Percentiles rank a stretch among this genome's conserved stretches.
These are phyloP conservation scores for Ichneumoninae sp. DNA, from an alignment of 2,888 invertebrate genomes.

Conservation along the genomic window DNA sequence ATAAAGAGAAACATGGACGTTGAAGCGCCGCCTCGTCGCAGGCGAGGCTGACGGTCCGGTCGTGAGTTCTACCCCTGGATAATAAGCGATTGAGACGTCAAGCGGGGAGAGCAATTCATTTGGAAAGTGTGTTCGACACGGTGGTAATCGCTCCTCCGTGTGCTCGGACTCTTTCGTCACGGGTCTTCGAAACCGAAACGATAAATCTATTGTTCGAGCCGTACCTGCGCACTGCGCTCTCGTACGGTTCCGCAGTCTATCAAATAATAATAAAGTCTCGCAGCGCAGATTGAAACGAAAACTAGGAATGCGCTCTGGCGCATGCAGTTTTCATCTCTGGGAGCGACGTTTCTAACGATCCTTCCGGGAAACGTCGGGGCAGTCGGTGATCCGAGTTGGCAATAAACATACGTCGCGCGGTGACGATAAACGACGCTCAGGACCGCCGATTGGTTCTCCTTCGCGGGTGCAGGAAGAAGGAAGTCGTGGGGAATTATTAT, in stretches of 20 bases:
- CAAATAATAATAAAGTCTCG: slow-evolving; percentile 28
- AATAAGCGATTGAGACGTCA: slow-evolving; percentile 71
- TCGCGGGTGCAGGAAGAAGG: not conserved
- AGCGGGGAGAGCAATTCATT: slow-evolving; percentile 78
- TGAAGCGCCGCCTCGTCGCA: slow-evolving; percentile 61
- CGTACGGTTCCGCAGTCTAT: slow-evolving; percentile 7
- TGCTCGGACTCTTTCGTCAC: slow-evolving; percentile 52
- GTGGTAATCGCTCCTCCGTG: slow-evolving; percentile 56
- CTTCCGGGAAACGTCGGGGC: slow-evolving; percentile 34
- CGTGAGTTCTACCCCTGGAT: slow-evolving; percentile 28
- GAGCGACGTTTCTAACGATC: slow-evolving; percentile 18
- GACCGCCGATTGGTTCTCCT: slow-evolving; percentile 15
- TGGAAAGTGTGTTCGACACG: slow-evolving; percentile 72
- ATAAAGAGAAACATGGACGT: slow-evolving; percentile 36
- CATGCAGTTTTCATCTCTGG: not conserved
- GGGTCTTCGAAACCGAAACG: slow-evolving; percentile 52
- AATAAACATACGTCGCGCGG: not conserved
- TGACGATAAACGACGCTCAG: slow-evolving; percentile 17
- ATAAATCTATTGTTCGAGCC: slow-evolving; percentile 64
- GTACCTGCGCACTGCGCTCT: not conserved
- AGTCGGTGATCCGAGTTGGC: not conserved
- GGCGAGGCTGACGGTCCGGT: slow-evolving; percentile 32
- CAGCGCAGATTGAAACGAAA: slow-evolving; percentile 24
- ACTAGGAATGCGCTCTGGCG: not conserved
- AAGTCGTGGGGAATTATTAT: not conserved